Percentiles rank a stretch among this genome's conserved stretches.
These are phyloP conservation scores for Leptonema lineaticorne DNA, from an alignment of 1,140 invertebrate species.

Conservation along the genomic window DNA sequence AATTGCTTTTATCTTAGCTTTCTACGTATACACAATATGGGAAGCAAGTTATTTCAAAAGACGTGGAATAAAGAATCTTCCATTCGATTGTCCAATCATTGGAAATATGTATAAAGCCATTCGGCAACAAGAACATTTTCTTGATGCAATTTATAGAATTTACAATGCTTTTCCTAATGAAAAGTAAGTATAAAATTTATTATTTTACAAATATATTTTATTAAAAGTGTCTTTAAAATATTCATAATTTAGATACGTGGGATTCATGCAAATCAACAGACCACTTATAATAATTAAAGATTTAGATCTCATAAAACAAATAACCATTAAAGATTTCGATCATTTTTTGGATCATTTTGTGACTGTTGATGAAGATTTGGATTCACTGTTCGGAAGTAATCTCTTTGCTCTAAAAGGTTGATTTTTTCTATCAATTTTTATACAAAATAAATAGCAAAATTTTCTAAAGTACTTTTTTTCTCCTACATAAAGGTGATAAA, in stretches of 20 bases:
- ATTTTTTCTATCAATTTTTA: too few species aligned
- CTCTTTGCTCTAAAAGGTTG: constrained; percentile 48
- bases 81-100: constrained; percentile 7
- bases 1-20: background rate
- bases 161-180: constrained; percentile 10
- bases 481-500: constrained; percentile 8
- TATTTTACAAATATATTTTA: too few species aligned
- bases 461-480: too few species aligned
- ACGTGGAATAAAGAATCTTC: constrained; percentile 12
- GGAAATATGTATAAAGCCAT: constrained; percentile 7
- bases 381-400: constrained; percentile 54
- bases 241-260: constrained; percentile 47
- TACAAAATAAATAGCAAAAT: too few species aligned
- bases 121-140: background rate
- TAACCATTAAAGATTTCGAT: constrained; percentile 62
- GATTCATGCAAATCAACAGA: constrained; percentile 50
- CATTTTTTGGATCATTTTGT: constrained; percentile 56
- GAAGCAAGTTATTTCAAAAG: constrained; percentile 12
- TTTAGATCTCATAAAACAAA: constrained; percentile 57
- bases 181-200: too few species aligned
- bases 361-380: constrained; percentile 46
- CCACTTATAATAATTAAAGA: constrained; percentile 57
- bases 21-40: background rate
- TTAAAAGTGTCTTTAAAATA: too few species aligned
- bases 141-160: background rate